phyloP scores from a whole-genome alignment of 1,140 invertebrate genomes.

The Euschistus heros region DNA sequence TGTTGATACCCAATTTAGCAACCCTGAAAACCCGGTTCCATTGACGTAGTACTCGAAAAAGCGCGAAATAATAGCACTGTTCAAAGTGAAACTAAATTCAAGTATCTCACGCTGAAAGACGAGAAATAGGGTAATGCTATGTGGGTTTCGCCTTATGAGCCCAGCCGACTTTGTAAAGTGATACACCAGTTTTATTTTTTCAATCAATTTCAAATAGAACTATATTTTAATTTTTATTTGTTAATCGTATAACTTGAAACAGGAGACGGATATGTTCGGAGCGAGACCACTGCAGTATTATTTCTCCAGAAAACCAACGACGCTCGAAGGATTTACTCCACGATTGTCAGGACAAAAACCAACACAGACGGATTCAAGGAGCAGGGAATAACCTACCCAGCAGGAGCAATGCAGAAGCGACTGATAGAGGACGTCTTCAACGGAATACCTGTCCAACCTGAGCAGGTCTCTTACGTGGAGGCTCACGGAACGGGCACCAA shows the following conservation, averaged over 20 bases:
- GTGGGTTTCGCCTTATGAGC: no score
- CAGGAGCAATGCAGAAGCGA: conserved; percentile 71
- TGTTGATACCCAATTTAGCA: no score
- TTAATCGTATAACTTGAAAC: conserved; percentile 3
- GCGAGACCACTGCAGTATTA: conserved; percentile 74
- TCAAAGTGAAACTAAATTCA: no score
- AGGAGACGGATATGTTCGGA: conserved; percentile 81
- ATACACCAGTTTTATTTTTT: no score
- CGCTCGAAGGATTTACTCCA: conserved; percentile 74
- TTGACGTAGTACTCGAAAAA: no score
- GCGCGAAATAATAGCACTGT: no score
- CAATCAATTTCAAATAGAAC: no score
- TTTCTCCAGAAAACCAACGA: conserved; percentile 64
- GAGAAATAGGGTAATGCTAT: no score
- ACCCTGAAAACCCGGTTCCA: no score
- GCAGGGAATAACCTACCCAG: conserved; percentile 84
- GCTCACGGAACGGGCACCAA: conserved; percentile 94
- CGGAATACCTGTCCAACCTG: conserved; percentile 69
- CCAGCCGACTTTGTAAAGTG: no score
- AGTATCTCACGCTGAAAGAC: no score
- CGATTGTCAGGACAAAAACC: conserved; percentile 69
- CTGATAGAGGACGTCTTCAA: conserved; percentile 77
- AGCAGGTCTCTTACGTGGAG: conserved; percentile 77
- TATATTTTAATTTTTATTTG: no score
- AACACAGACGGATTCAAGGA: conserved; percentile 86